Evolutionary conservation across 2,113 vertebrate species (phyloP).

Genomic region (Orthonyx spaldingii): DNA sequence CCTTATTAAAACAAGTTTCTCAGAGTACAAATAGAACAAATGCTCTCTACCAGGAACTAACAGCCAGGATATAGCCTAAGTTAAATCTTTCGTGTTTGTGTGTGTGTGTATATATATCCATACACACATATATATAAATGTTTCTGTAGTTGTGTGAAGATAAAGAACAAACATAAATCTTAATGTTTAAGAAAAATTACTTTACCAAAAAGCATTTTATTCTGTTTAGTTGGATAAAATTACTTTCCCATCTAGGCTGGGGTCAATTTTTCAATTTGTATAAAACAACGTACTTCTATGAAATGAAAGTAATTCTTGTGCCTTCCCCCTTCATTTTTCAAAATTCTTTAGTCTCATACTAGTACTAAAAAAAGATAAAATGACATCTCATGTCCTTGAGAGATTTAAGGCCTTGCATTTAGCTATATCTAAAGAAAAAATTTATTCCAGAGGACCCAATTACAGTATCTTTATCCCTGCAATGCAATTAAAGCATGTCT

Average conservation of each 20-base stretch:
- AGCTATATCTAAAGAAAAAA: conserved; percentile 25
- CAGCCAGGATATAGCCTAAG: neutral
- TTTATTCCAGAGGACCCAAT: neutral
- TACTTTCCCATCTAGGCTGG: neutral
- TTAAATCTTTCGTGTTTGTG: accelerated
- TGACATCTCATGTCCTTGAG: neutral
- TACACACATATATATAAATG: neutral
- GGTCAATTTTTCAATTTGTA: neutral
- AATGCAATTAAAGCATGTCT: conserved; percentile 42
- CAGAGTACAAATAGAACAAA: neutral
- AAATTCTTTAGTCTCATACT: neutral
- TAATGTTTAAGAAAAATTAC: neutral
- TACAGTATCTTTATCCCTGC: conserved; percentile 16
- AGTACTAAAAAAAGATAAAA: neutral
- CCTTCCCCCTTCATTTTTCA: neutral
- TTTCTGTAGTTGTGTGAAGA: neutral
- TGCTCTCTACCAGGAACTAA: neutral
- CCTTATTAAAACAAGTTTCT: neutral
- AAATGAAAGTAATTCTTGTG: neutral
- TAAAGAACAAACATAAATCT: neutral
- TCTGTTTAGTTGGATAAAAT: neutral
- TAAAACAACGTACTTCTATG: neutral
- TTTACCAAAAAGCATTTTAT: neutral
- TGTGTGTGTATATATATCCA: neutral
- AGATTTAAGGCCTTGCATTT: neutral